phyloP scores from a whole-genome alignment of 2,113 vertebrate genomes.

The Myocastor coypus region DNA sequence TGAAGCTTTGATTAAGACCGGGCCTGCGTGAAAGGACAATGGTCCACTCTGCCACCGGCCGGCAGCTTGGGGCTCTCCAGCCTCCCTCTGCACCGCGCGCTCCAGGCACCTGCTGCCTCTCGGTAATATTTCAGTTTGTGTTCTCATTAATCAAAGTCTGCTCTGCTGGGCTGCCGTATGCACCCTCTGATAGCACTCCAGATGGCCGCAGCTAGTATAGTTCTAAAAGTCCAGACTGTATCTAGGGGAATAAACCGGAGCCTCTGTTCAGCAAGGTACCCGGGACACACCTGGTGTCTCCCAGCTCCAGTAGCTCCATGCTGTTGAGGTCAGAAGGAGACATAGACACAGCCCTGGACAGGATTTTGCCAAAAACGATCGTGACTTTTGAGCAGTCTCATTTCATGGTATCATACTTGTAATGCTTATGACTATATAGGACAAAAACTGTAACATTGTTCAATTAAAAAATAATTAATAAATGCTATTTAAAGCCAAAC shows the following conservation, averaged over 20 bases:
- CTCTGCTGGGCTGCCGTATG: neutral
- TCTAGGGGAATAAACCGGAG: slow-evolving; percentile 9
- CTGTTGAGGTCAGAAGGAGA: neutral
- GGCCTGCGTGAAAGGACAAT: neutral
- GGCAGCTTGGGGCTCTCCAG: neutral
- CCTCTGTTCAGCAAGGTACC: neutral
- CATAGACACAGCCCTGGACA: neutral
- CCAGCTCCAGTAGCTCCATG: neutral
- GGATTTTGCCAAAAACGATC: neutral
- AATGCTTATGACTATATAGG: neutral
- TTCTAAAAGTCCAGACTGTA: neutral
- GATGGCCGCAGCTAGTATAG: neutral
- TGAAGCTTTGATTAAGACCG: neutral
- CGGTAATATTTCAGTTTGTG: neutral
- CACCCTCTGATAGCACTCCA: neutral
- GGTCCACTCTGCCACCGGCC: neutral
- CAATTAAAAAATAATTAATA: neutral
- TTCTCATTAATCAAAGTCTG: neutral
- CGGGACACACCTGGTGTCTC: neutral
- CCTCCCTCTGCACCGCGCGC: neutral
- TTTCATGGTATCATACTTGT: neutral
- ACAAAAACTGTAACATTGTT: neutral
- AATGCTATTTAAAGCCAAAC: neutral
- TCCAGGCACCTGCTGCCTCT: neutral
- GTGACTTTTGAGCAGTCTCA: neutral